Percentiles rank a stretch among this genome's conserved stretches.
These are phyloP conservation scores for Campylorhamphus procurvoides DNA, from an alignment of 2,113 vertebrate genomes.

Conservation along the genomic window DNA sequence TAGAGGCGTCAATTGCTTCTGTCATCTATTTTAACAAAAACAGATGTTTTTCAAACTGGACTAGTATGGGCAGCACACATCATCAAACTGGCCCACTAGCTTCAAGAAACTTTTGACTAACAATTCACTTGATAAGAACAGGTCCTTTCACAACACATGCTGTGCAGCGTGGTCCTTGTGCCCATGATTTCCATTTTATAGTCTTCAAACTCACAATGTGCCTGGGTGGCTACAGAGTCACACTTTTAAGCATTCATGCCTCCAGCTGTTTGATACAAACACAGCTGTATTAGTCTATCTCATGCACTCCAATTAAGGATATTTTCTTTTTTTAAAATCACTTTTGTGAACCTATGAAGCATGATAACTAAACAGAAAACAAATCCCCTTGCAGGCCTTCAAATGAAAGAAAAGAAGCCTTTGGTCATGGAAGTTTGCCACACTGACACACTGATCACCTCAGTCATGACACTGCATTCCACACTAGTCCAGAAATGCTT, in stretches of 20 bases:
- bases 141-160: background rate
- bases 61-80: accelerated
- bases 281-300: background rate
- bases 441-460: accelerated
- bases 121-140: background rate
- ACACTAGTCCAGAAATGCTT: background rate
- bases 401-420: background rate
- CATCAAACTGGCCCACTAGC: background rate
- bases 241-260: background rate
- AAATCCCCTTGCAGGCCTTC: background rate
- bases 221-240: background rate
- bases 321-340: background rate
- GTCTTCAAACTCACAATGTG: background rate
- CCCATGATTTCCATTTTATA: background rate
- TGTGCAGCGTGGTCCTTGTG: background rate
- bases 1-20: background rate
- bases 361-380: background rate
- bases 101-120: background rate
- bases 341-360: background rate
- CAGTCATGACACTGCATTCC: background rate
- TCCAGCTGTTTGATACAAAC: background rate
- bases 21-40: background rate
- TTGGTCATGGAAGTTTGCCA: background rate
- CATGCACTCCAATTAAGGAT: background rate
- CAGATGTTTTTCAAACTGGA: background rate